phyloP scores from a whole-genome alignment of 2,113 vertebrate genomes.

The Pangasianodon hypophthalmus region DNA sequence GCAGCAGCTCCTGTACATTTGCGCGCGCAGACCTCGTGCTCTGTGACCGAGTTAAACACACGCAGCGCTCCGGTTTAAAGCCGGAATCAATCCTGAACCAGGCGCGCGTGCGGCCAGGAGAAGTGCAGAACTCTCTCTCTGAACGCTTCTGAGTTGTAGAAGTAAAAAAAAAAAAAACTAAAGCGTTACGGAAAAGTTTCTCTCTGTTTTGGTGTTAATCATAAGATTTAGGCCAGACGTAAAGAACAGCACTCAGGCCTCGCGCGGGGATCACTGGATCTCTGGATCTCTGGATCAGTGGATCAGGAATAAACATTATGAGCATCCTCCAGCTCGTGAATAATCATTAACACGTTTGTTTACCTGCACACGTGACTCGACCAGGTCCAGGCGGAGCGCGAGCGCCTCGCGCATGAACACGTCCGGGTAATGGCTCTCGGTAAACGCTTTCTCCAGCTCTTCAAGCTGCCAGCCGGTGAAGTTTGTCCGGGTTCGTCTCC shows the following conservation, averaged over 20 bases:
- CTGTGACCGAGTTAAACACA: too few relatives aligned
- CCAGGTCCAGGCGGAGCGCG: constrained; percentile 92
- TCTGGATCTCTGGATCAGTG: not conserved
- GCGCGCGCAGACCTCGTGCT: too few relatives aligned
- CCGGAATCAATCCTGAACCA: not conserved
- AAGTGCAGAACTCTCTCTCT: not conserved
- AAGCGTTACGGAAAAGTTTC: not conserved
- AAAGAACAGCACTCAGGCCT: not conserved
- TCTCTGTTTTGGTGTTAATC: not conserved
- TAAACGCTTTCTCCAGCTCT: constrained; percentile 96
- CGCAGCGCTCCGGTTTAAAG: too few relatives aligned
- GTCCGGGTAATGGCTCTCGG: constrained; percentile 96
- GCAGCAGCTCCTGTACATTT: too few relatives aligned
- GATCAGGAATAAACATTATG: not conserved
- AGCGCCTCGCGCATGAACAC: constrained; percentile 98
- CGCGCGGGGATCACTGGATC: not conserved
- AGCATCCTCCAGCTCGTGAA: not conserved
- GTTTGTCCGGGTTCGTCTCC: constrained; percentile 94
- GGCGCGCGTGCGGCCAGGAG: not conserved
- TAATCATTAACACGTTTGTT: constrained; percentile 48
- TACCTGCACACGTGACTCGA: constrained; percentile 99
- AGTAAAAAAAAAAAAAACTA: not conserved
- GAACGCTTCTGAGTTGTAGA: not conserved
- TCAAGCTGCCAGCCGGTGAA: constrained; percentile 99
- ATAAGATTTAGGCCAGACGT: not conserved